Base-by-base conservation (phyloP, 2,797 vertebrate species). In the Kryptopterus vitreolus region DNA sequence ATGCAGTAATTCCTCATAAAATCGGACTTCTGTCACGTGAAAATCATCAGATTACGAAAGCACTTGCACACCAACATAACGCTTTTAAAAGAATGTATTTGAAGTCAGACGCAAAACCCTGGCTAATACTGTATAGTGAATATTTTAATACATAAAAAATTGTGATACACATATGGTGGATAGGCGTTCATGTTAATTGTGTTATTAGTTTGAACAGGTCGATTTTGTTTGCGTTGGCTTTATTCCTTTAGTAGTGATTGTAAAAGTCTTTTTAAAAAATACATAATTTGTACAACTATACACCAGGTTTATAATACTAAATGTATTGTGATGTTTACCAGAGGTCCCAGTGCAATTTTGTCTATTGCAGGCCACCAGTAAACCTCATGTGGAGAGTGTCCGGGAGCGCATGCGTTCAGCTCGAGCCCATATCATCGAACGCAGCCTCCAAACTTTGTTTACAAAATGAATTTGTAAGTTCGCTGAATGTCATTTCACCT, bases 341-440 rank as follows among this genome's bases (percentile, higher is more conserved):
- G 29, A 62, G 6, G 18, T 79, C 20, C 35, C 15, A 22, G 43
- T 12, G 15, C 55, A 53, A 53, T 74, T 46, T n/a, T 87, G 74
- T 88, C 2, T 77, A 85, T 84, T 86, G 59, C 90, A 99, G 97
- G 90, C 89, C 76, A 95, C 96, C 85, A 95, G 93, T 87, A 97
- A 96, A 88, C 95, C 95, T 61, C 86, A 88, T 16, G 88, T 89
- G 79, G 95, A 95, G 78, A 89, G 75, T 22, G 91, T 94, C 88
- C 87, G 83, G 61, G 89, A 93, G 70, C 92, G 94, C 85, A 93
- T 98, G 92, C 88, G 91, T 88, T 85, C 88, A 86, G 93, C 92
- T 83, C 93, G 93, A 88, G 89, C 88, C 77, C 88, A 88, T 65
- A 84, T 94, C 77, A 31, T 91, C n/a, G 88, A 92, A 85, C 92